A percentile compares a stretch with the other conserved stretches of the same genome.
These are phyloP conservation scores for Ceratitis capitata DNA, from an alignment of 1,140 invertebrate species.

Conservation along the genomic window DNA sequence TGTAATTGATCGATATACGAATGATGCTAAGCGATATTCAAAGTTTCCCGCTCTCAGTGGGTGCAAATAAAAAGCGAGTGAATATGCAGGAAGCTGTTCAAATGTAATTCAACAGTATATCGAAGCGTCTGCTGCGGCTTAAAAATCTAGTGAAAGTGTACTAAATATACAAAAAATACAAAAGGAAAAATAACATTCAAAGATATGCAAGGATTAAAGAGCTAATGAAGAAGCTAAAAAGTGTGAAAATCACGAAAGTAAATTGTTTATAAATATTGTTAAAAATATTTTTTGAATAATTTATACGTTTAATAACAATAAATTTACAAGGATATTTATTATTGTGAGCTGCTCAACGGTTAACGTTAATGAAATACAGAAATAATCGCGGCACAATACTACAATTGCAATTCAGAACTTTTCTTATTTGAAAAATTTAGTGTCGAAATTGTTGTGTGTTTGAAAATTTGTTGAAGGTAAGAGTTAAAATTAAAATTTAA, in stretches of 20 bases:
- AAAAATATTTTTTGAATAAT: neutral
- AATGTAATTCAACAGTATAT: neutral
- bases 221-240: neutral
- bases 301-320: neutral
- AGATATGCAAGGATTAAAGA: neutral
- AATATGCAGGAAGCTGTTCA: neutral
- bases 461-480: conserved; percentile 22
- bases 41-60: neutral
- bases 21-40: neutral
- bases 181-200: neutral
- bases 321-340: neutral
- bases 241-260: neutral
- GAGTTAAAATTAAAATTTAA: neutral
- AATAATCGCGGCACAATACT: conserved; percentile 59
- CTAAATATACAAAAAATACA: neutral
- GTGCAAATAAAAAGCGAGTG: conserved; percentile 7
- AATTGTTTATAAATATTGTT: neutral
- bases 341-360: neutral
- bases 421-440: conserved; percentile 34
- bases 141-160: neutral
- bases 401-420: conserved; percentile 64
- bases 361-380: conserved; percentile 64
- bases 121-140: neutral
- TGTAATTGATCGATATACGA: conserved; percentile 22
- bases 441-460: conserved; percentile 42